These are phyloP conservation scores for Acrocephalus kingi DNA, from an alignment of 2,113 vertebrate genomes.

Conservation along the genomic window DNA sequence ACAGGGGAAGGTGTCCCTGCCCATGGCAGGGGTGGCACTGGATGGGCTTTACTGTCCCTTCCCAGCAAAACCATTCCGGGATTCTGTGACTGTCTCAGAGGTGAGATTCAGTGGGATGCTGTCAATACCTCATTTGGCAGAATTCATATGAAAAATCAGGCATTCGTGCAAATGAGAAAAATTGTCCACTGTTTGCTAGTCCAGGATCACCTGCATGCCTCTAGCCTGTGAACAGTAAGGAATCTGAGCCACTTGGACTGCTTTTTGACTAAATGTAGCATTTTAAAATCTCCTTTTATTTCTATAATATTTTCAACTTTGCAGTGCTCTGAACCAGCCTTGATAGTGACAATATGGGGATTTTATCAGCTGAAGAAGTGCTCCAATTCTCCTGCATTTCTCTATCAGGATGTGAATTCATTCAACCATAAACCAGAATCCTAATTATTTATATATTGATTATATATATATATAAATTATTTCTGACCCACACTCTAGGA, in stretches of 20 bases:
- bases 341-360: not conserved
- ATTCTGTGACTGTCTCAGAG: not conserved
- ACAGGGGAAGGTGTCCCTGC: not conserved
- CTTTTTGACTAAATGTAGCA: not conserved
- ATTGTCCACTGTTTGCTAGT: not conserved
- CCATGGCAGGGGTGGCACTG: not conserved
- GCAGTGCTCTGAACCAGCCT: not conserved
- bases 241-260: not conserved
- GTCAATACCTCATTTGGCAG: not conserved
- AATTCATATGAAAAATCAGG: not conserved
- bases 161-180: not conserved
- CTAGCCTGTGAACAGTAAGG: not conserved
- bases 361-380: not conserved
- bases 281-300: not conserved
- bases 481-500: not conserved
- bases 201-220: not conserved
- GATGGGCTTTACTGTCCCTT: not conserved
- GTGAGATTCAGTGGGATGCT: not conserved
- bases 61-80: not conserved
- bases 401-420: not conserved
- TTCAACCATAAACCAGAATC: not conserved
- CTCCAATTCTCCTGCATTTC: not conserved
- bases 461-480: not conserved
- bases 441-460: not conserved
- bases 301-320: not conserved